Base-by-base conservation (phyloP, 2,797 vertebrate genomes). In the Paramormyrops hopkinsi region DNA sequence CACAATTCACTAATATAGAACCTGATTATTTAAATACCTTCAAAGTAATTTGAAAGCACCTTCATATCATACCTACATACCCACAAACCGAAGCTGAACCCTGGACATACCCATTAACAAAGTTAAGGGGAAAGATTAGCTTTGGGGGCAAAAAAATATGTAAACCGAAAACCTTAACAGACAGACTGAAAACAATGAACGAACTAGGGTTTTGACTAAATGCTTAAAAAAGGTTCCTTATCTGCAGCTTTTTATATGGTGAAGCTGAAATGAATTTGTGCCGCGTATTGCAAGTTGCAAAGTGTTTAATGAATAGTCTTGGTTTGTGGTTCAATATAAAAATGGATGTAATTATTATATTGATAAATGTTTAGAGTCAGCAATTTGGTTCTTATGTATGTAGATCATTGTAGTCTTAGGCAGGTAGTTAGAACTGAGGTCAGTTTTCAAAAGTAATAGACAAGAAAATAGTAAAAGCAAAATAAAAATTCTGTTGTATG, bases 401-500 rank as follows among this genome's bases (percentile, higher is more conserved):
- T 76, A 87, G 85, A 33, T 54, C 59, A 89, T 44, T 2, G 46
- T 88, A 88, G 50, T 82, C 76, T 73, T 86, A 89, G 84, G 46
- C 89, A 14, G 84, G 89, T 86, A 87, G 84, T 76, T 54, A n/a
- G 11, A 73, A 62, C 33, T 33, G 29, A 53, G 37, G 37, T 88
- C 14, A 88, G 59, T 69, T 69, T 37, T 53, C n/a, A 62, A 44
- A 41, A 37, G 22, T 62, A 48, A 69, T 56, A 88, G 37, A 88
- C n/a, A 25, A 88, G 56, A 46, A 46, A 7, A 76, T 37, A 76
- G 87, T 25, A 29, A 48, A 88, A 69, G 37, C 53, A 29, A n/a
- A 65, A 48, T 53, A 46, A 88, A 46, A 46, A 48, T 48, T 37
- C 54, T 37, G 19, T 22, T 29, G 14, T 56, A 25, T 44, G 56